A percentile compares a stretch with the other conserved stretches of the same genome.
Evolutionary conservation across 2,888 invertebrate genomes (phyloP).

Genomic region (Lydus trimaculatus): DNA sequence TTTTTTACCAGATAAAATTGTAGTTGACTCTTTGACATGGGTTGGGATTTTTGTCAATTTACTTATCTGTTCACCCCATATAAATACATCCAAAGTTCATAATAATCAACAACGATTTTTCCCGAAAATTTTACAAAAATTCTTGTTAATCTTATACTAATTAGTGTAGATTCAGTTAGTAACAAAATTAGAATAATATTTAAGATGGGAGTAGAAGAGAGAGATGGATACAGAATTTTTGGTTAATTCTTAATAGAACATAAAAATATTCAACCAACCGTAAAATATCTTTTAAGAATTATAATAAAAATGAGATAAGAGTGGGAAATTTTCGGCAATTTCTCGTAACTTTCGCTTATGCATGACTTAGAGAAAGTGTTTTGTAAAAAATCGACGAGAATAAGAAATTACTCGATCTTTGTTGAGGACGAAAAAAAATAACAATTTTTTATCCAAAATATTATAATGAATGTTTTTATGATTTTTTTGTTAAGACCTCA

Average conservation of each 20-base stretch:
- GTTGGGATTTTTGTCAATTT: background rate
- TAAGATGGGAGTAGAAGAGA: background rate
- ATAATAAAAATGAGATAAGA: conserved; percentile 14
- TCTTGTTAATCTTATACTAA: background rate
- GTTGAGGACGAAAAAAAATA: too few relatives aligned
- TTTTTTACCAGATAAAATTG: background rate
- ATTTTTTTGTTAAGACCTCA: too few relatives aligned
- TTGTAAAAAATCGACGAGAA: conserved; percentile 15
- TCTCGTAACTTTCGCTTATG: conserved; percentile 36
- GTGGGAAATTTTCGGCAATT: conserved; percentile 36
- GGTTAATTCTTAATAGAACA: conserved; percentile 8
- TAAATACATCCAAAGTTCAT: background rate
- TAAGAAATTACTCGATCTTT: conserved; percentile 6
- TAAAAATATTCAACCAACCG: conserved; percentile 27
- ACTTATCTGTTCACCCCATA: background rate
- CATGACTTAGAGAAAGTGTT: conserved; percentile 32
- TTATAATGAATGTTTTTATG: too few relatives aligned
- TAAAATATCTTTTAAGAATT: conserved; percentile 22
- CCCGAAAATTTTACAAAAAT: background rate
- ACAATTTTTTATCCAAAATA: too few relatives aligned
- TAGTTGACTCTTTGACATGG: background rate
- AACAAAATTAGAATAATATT: background rate
- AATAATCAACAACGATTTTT: background rate
- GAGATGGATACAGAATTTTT: background rate
- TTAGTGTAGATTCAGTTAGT: background rate